Base-by-base conservation (phyloP, 37 sponge, comb jelly and placozoan species). In the Lycopodina hypogea region DNA sequence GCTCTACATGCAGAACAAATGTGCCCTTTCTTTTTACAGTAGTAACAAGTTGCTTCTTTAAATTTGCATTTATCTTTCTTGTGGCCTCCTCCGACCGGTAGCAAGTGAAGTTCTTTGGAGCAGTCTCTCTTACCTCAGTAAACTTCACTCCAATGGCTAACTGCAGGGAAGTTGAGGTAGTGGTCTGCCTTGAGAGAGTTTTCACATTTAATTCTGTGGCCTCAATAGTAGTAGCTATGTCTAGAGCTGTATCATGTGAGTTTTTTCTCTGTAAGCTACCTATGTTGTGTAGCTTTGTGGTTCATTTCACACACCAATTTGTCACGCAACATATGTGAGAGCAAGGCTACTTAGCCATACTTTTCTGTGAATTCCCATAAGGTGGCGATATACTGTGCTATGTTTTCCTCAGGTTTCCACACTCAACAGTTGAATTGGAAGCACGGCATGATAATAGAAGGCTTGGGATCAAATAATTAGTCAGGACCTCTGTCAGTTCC, bases 1-100 rank as follows among this genome's bases (percentile, higher is more conserved):
- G n/a, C 30, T 32, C 42, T 35, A 37, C 81, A 81, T 26, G 71
- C 81, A 30, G 58, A n/a, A n/a, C 24, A 72, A 28, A 81, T 57
- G 72, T 81, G 81, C 1, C 72, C 81, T 71, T 37, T 81, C 81
- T 81, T 81, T 6, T 57, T 36, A 42, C 81, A 81, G 8, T 36
- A 32, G 32, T 42, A 62, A 30, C 81, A 81, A 28, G 32, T 60
- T 41, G 60, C 59, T 22, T 81, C 72, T 42, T 42, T 70, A 55
- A 60, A 71, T 30, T 71, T 70, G 50, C 81, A 81, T 19, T n/a
- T 28, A 9, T 33, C 7, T 18, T 72, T 58, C 36, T 37, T 8
- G 72, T 81, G 81, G 14, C 51, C 30, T 68, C 72, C 72, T 28
- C 80, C 78, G 66, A 79, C 11, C 80, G 28, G 56, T 68, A 79